These are phyloP conservation scores for Mythimna loreyi DNA, from an alignment of 2,888 invertebrate genomes.

Conservation along the genomic window DNA sequence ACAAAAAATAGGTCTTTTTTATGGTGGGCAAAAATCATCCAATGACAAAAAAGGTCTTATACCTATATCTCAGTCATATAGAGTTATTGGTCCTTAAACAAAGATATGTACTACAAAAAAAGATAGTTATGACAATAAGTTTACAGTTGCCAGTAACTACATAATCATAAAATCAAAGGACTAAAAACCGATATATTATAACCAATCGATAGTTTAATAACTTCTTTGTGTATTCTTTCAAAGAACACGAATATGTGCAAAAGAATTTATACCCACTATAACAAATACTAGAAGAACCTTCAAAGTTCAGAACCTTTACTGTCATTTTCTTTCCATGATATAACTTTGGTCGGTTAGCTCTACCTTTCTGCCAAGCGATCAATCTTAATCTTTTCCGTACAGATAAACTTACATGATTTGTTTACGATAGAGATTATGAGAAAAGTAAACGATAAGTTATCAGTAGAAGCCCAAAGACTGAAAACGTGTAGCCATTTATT, in stretches of 20 bases:
- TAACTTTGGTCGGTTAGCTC: constrained; percentile 30
- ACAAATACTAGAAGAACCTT: constrained; percentile 33
- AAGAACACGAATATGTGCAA: neutral
- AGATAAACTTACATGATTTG: constrained; percentile 61
- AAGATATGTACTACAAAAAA: neutral
- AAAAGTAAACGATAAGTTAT: constrained; percentile 46
- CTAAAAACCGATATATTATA: neutral
- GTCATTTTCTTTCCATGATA: constrained; percentile 23
- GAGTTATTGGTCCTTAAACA: neutral
- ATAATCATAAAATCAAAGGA: neutral
- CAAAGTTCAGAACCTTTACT: constrained; percentile 14
- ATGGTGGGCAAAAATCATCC: no score
- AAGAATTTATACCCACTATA: constrained; percentile 8
- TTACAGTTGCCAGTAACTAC: neutral
- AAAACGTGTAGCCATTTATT: constrained; percentile 33
- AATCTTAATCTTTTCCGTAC: constrained; percentile 56
- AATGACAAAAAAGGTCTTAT: no score
- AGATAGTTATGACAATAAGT: neutral
- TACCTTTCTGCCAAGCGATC: constrained; percentile 39
- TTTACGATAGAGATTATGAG: constrained; percentile 53
- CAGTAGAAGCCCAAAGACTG: constrained; percentile 16
- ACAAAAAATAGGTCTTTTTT: constrained; percentile 17
- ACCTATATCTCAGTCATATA: no score
- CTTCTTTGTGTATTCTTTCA: neutral
- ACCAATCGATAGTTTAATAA: neutral